Evolutionary conservation across 1,140 invertebrate genomes (phyloP), one percentile per base, ranked within the genome.

Genomic region (Papilio dardanus): DNA sequence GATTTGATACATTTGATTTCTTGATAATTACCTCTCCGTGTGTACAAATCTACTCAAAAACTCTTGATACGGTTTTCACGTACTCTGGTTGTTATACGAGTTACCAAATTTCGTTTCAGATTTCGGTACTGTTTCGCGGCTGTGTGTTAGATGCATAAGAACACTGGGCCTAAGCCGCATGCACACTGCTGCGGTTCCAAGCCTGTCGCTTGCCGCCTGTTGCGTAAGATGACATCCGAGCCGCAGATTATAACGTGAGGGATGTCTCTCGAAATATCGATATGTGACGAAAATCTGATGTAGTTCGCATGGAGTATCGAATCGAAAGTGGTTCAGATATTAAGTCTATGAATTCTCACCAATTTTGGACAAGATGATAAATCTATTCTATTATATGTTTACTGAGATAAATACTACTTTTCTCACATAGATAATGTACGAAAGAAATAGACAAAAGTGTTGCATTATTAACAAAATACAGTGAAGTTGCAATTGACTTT

Each of bases 141-240:
- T 14, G 24, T 62, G 21, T 21, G 4, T 24, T 62, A 30, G 3
- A 24, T 5, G 21, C 54, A 7, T 21, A 54, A 24, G 2, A 54
- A 24, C 21, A 82, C 86, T 82, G 83, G 76, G 78, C 79, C 84
- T 88, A 89, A 89, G 87, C 87, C 86, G 80, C 84, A 81, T 83
- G 82, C 83, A 89, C 81, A 90, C 85, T 86, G 79, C 83, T 83
- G 83, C 84, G 85, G 83, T 62, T 46, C 5, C 16, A 46, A 46
- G 42, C 12, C 54, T 10, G 21, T 58, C 54, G 54, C 12, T 12
- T 30, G 71, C 83, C 83, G 89, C 88, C 86, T 90, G 89, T 92
- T 92, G 87, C 91, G 91, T 89, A 92, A 92, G 91, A 91, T 90
- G 88, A 90, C 87, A 92, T 91, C 89, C 87, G 86, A 91, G 86